Percentiles rank a stretch among this genome's conserved stretches.
These are phyloP conservation scores for Saimiri boliviensis DNA, from an alignment of 2,113 vertebrate species.

Conservation along the genomic window DNA sequence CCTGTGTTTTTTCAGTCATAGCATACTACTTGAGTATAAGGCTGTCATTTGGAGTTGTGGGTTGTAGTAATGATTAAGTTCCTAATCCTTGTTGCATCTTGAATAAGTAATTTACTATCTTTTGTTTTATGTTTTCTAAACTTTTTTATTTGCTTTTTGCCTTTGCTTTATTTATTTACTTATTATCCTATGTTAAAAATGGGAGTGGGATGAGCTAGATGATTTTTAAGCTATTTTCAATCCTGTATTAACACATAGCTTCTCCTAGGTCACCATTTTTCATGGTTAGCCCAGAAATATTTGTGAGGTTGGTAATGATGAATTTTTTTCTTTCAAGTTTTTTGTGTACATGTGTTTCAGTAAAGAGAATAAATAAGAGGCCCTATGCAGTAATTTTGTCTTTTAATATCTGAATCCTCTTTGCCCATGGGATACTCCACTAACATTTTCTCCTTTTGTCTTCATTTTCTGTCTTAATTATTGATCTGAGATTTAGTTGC, in stretches of 20 bases:
- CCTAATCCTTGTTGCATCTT: neutral
- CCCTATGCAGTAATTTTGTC: neutral
- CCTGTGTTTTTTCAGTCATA: neutral
- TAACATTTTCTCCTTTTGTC: neutral
- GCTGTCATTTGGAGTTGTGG: neutral
- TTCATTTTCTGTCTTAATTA: slow-evolving; percentile 22
- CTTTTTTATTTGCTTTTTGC: neutral
- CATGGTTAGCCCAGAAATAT: neutral
- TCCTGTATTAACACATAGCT: neutral
- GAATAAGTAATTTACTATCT: neutral
- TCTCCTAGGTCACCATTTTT: neutral
- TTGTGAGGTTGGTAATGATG: neutral
- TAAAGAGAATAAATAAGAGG: neutral
- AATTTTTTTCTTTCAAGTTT: neutral
- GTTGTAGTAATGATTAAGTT: neutral
- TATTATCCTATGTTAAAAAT: neutral
- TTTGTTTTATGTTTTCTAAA: neutral
- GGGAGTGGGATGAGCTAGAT: neutral
- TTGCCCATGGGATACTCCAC: neutral
- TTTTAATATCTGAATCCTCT: neutral
- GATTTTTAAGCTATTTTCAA: neutral
- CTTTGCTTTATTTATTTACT: neutral
- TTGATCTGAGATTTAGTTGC: neutral
- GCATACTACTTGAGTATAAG: neutral
- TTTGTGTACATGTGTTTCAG: neutral